Base-by-base conservation (phyloP, 1,140 invertebrate genomes). In the Drosophila jambulina region DNA sequence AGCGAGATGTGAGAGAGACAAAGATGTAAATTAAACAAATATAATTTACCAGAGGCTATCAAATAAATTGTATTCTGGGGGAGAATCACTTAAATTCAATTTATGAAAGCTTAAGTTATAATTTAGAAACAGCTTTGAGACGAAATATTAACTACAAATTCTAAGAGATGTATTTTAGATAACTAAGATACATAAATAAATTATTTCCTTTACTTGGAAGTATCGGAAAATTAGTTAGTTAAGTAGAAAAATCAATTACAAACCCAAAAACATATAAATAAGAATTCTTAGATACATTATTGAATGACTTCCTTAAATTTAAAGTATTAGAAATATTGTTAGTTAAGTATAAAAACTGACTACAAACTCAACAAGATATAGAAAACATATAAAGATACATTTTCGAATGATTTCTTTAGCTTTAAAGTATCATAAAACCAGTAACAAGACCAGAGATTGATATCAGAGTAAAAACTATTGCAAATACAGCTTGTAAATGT, bases 21-120 rank as follows among this genome's bases (percentile, higher is more conserved):
- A 54, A 27, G 53, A 27, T 69, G 65, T 42, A 42, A 67, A 65
- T 67, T 25, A 51, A 27, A 36, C 15, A 70, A 71, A 70, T 59
- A 40, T 12, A 36, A 45, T 36, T 29, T 69, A 17, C 10, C 21
- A 48, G 2, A 4, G 8, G 34, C 38, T 12, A 70, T 48, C 21
- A 59, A 43, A 49, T 71, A 42, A 71, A 58, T 40, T 56, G 19
- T 58, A 23, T 67, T 25, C 34, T 40, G 19, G 38, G 49, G 43
- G 64, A 29, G 9, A 27, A 58, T 51, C 43, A 51, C 21, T 64
- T 49, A 34, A 72, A 38, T 21, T 17, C 8, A 17, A 21, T 56
- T n/a, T 36, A 34, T 34, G 8, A 2, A 15, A 13, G 1, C 0
- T 36, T 7, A 12, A 15, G 17, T 10, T 32, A 17, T 9, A 21